phyloP scores from a whole-genome alignment of 2,113 vertebrate genomes.

The Monarcha castaneiventris region DNA sequence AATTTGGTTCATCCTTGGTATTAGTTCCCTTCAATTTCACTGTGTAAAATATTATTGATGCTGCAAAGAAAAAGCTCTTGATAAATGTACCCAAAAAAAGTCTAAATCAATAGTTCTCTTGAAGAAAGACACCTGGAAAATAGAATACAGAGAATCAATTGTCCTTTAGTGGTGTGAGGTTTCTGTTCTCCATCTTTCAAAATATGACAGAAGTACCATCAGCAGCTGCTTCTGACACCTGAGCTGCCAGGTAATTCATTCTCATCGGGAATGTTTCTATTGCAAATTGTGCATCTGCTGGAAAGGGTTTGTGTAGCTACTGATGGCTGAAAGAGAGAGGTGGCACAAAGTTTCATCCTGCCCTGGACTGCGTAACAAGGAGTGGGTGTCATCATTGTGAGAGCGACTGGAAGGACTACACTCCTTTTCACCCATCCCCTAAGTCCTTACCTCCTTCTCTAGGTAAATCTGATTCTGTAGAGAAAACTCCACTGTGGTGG shows the following conservation, averaged over 20 bases:
- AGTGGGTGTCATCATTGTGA: neutral
- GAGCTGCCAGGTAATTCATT: neutral
- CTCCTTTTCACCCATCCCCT: neutral
- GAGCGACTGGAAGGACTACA: rapidly evolving
- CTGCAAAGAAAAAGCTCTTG: neutral
- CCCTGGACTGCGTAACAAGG: neutral
- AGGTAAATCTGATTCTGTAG: neutral
- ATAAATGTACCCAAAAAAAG: neutral
- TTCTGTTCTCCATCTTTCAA: slow-evolving; percentile 14
- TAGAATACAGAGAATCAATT: slow-evolving; percentile 31
- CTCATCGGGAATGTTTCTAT: neutral
- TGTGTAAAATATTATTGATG: neutral
- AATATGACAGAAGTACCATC: neutral
- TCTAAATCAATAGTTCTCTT: neutral
- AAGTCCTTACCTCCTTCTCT: neutral
- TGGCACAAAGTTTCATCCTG: neutral
- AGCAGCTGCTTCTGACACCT: neutral
- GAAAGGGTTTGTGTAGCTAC: neutral
- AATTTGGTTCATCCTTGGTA: neutral
- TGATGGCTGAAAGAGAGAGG: neutral
- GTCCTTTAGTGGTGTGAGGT: neutral
- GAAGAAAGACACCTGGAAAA: neutral
- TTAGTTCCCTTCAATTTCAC: slow-evolving; percentile 32
- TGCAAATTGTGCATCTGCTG: neutral
- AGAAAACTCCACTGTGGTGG: neutral